Percentiles rank a stretch among this genome's conserved stretches.
phyloP scores from a whole-genome alignment of 2,888 invertebrate genomes.

The Cantharis nigra region DNA sequence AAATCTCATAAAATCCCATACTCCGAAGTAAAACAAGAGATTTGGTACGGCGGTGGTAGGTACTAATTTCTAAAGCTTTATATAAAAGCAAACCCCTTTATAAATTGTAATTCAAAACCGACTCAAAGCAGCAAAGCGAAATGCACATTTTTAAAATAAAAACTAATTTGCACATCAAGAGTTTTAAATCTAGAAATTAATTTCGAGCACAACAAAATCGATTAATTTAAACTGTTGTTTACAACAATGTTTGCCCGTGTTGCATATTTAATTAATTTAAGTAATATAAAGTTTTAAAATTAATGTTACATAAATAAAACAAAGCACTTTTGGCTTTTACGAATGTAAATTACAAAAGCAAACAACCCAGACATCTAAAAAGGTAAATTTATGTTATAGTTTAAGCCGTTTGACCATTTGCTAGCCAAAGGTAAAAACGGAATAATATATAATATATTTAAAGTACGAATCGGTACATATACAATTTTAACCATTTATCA shows the following conservation, averaged over 20 bases:
- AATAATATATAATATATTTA: not conserved
- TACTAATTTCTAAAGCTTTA: slow-evolving; percentile 4
- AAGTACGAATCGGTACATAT: not conserved
- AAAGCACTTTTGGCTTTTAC: not conserved
- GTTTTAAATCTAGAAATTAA: not conserved
- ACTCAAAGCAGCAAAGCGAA: not conserved
- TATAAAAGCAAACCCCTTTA: not conserved
- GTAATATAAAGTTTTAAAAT: not conserved
- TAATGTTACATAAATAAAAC: not conserved
- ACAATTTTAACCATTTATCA: not conserved
- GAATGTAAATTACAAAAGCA: not conserved
- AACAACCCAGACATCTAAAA: not conserved
- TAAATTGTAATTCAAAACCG: not conserved
- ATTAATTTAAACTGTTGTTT: not conserved
- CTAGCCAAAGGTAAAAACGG: not conserved
- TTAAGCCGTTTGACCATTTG: not conserved
- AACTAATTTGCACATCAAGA: not conserved
- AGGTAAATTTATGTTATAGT: not conserved
- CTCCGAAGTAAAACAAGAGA: not conserved
- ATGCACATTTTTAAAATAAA: not conserved
- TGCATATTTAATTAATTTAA: not conserved
- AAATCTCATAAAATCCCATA: not conserved
- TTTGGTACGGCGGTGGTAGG: not conserved
- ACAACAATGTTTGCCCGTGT: not conserved
- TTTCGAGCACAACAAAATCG: not conserved